phyloP scores from a whole-genome alignment of 2,797 vertebrate genomes.

The Acanthiza pusilla region DNA sequence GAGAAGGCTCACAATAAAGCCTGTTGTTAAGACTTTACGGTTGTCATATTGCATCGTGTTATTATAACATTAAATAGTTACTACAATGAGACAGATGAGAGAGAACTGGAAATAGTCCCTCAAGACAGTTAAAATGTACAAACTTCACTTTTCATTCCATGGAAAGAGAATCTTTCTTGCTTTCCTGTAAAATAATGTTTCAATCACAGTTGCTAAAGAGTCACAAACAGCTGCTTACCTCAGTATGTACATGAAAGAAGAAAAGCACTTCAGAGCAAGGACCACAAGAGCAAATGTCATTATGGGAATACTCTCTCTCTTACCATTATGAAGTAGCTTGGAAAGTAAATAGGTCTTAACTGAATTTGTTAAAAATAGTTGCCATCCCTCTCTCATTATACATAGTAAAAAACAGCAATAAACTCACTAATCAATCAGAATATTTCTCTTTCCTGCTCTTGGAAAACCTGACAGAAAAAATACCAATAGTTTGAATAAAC shows the following conservation, averaged over 20 bases:
- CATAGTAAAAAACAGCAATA: not conserved
- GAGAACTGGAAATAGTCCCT: constrained; percentile 23
- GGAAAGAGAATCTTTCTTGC: not conserved
- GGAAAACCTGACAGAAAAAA: not conserved
- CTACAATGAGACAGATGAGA: constrained; percentile 22
- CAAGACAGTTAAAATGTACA: constrained; percentile 25
- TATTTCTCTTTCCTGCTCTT: not conserved
- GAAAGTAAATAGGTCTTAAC: not conserved
- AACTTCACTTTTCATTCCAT: constrained; percentile 25
- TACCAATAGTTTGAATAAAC: not conserved
- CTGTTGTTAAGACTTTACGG: not conserved
- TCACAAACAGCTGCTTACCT: not conserved
- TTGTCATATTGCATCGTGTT: constrained; percentile 7
- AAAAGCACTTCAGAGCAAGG: not conserved
- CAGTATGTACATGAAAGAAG: not conserved
- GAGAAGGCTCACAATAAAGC: not conserved
- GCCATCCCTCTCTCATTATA: not conserved
- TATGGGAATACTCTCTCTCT: not conserved
- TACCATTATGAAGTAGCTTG: not conserved
- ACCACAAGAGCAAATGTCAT: not conserved
- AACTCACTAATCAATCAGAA: not conserved
- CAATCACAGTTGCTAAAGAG: not conserved
- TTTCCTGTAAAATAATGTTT: constrained; percentile 28
- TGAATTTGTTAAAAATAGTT: not conserved
- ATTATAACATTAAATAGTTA: constrained; percentile 25